Base-by-base conservation (phyloP, 2,797 vertebrate species). In the Malurus leucopterus region DNA sequence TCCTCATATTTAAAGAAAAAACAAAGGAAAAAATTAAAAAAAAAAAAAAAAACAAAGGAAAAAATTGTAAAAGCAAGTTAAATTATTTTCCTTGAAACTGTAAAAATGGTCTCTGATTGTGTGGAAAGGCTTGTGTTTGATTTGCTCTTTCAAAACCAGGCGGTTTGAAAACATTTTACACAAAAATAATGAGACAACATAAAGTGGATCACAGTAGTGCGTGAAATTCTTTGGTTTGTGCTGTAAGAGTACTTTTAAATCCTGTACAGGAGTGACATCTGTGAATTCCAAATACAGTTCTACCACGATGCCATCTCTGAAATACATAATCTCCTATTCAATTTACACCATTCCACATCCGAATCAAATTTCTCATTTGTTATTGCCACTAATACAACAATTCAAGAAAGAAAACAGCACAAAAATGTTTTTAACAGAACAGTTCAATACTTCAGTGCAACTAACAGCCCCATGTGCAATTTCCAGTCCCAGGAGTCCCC, bases 181-280 rank as follows among this genome's bases (percentile, higher is more conserved):
- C 8, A 75, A 78, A 88, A 74, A 2, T 26, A 50, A 30, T 0
- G 6, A 44, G 49, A 34, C 43, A 58, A 76, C 30, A 9, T 7
- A 78, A 70, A 80, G 20, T 0, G 0, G 29, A 40, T 67, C 44
- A 82, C 13, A 69, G 49, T 3, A 49, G 32, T 3, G 5, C 1
- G 2, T n/a, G 24, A 65, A 55, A 67, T 36, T 40, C 57, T 77
- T 84, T 62, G 23, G n/a, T 58, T 82, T 80, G 57, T 47, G 50
- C 30, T 44, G 5, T 9, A 53, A 29, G 38, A 72, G 22, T 29
- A 23, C n/a, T 71, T 89, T 41, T 23, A 55, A 85, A 57, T 23
- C 34, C 21, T 38, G 77, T 40, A 72, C 16, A 76, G n/a, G 26
- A 70, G 20, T 15, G n/a, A 16, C 44, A 55, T 8, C 47, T 47